These are phyloP conservation scores for Drosophila colorata DNA, from an alignment of 2,888 invertebrate species.

Conservation along the genomic window DNA sequence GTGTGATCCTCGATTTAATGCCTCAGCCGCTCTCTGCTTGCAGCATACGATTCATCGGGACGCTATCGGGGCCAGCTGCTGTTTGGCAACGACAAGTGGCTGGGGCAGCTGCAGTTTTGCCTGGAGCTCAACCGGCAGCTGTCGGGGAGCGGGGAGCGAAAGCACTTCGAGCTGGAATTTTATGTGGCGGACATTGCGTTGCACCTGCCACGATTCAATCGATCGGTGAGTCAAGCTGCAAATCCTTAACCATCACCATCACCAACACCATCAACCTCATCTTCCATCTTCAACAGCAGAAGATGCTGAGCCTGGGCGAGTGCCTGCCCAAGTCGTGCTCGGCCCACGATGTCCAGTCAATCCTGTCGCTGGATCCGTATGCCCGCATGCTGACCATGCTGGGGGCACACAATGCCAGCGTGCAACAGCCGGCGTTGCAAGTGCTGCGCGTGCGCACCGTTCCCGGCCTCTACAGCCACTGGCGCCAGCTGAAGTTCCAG, in stretches of 20 bases:
- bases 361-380: conserved; percentile 84
- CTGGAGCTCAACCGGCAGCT: conserved; percentile 86
- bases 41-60: conserved; percentile 93
- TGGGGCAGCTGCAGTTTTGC: conserved; percentile 91
- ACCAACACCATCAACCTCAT: no score
- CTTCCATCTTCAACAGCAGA: conserved; percentile 85
- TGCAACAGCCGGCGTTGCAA: conserved; percentile 82
- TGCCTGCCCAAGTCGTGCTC: conserved; percentile 91
- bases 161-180: conserved; percentile 83
- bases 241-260: no score
- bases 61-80: conserved; percentile 91
- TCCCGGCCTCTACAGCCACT: conserved; percentile 89
- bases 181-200: conserved; percentile 80
- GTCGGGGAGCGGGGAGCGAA: conserved; percentile 65
- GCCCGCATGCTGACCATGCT: conserved; percentile 75
- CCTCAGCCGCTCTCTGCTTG: neutral
- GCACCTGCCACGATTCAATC: conserved; percentile 68
- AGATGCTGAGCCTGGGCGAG: conserved; percentile 90
- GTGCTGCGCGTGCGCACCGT: conserved; percentile 88
- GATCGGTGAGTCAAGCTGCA: conserved; percentile 66
- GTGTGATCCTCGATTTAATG: neutral
- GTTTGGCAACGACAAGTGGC: conserved; percentile 93
- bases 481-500: conserved; percentile 89
- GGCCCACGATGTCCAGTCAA: conserved; percentile 86
- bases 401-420: conserved; percentile 54